phyloP scores from a whole-genome alignment of 2,113 vertebrate genomes.

The Jacana jacana region DNA sequence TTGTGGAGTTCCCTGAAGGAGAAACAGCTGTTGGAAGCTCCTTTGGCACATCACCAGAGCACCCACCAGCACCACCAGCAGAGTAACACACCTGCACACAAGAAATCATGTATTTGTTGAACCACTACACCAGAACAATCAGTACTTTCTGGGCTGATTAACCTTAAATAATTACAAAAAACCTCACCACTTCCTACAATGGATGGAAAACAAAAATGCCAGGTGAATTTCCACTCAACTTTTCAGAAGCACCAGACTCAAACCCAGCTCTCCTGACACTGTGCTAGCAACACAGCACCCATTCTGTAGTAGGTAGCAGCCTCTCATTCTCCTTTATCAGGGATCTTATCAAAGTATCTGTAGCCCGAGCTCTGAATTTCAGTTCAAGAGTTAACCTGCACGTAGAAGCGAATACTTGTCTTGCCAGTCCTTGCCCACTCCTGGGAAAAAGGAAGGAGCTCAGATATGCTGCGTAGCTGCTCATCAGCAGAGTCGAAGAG shows the following conservation, averaged over 20 bases:
- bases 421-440: not conserved
- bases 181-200: not conserved
- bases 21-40: not conserved
- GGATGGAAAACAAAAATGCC: not conserved
- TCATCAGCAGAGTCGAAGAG: not conserved
- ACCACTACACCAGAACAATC: not conserved
- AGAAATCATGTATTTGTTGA: not conserved
- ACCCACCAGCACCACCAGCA: not conserved
- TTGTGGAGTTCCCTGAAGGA: not conserved
- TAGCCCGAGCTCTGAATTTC: not conserved
- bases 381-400: conserved; percentile 3
- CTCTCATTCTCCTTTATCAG: not conserved
- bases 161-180: not conserved
- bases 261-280: not conserved
- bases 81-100: not conserved
- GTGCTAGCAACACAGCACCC: not conserved
- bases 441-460: not conserved
- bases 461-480: conserved; percentile 24
- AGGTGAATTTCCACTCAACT: not conserved
- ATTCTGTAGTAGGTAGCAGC: not conserved
- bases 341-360: not conserved
- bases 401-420: not conserved
- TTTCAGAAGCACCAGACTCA: not conserved
- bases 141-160: not conserved
- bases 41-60: not conserved